phyloP scores from a whole-genome alignment of 2,797 vertebrate genomes.

The Pangasius mekongensis region DNA sequence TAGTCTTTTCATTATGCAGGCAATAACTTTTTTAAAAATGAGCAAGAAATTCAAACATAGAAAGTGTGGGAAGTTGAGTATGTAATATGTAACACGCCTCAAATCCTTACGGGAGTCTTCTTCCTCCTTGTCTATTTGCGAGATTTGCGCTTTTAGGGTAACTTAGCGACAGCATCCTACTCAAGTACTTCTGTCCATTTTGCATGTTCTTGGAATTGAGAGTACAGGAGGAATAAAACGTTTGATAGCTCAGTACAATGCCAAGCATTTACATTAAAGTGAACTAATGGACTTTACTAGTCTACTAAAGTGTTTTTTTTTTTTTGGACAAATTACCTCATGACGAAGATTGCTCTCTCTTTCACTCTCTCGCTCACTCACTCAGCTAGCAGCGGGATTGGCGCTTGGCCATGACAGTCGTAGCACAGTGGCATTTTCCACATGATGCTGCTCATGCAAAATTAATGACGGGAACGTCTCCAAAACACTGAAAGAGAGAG shows the following conservation, averaged over 20 bases:
- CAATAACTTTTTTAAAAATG: not conserved
- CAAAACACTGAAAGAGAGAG: constrained; percentile 58
- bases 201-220: not conserved
- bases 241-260: not conserved
- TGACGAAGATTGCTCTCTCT: not conserved
- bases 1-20: not conserved
- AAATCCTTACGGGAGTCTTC: not conserved
- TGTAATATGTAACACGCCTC: not conserved
- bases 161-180: not conserved
- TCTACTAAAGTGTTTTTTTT: not conserved
- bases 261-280: not conserved
- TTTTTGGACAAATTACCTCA: not conserved
- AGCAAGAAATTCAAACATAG: not conserved
- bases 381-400: constrained; percentile 82
- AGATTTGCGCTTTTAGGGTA: not conserved
- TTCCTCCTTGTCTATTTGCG: not conserved
- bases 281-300: constrained; percentile 5
- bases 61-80: no score
- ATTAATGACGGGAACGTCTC: constrained; percentile 75
- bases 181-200: not conserved
- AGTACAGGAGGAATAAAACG: not conserved
- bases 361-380: not conserved
- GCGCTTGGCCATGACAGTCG: constrained; percentile 82
- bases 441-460: constrained; percentile 85
- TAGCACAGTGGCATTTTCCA: constrained; percentile 65